Evolutionary conservation across 2,888 invertebrate genomes (phyloP), one percentile per base, ranked within the genome.

Genomic region (Diogma glabrata): DNA sequence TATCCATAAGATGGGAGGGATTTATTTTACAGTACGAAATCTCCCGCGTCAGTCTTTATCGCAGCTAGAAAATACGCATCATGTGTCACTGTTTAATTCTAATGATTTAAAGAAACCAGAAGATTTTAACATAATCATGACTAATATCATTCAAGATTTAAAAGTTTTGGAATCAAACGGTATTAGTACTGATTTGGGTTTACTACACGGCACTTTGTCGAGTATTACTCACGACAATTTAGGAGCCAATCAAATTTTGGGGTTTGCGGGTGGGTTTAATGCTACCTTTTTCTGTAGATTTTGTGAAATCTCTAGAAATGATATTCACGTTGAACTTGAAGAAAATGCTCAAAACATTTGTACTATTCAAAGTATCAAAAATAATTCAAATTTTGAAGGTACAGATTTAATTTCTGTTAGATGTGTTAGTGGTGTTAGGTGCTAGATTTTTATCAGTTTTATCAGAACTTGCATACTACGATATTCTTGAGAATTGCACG

Each of bases 401-500:
- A 3, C 36, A 36, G 36, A 36, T 36, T 36, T 36, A 10, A 36
- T 14, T 14, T 36, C 16, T 7, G 17, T 6, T 17, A 36, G 17
- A 36, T n/a, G n/a, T n/a, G n/a, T n/a, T n/a, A n/a, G n/a, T n/a
- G n/a, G n/a, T n/a, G n/a, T n/a, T n/a, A n/a, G 36, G 36, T 14
- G 17, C 17, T 36, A 36, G 36, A 14, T 36, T 36, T 14, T 17
- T 36, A 3, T 36, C 36, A 14, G 36, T 14, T 36, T 36, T 36
- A 36, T 14, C 36, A 36, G 16, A 36, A 14, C 36, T 36, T 36
- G 5, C 36, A 4, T 36, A 14, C 17, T 36, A 36, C 9, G 36
- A 36, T 36, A 14, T 36, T 9, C 16, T 36, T 36, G 14, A 36
- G 36, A 36, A 54, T 22, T 14, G 47, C 12, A 52, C 51, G 1